Evolutionary conservation across 1,140 invertebrate species (phyloP).

Genomic region (Drosophila sucinea): DNA sequence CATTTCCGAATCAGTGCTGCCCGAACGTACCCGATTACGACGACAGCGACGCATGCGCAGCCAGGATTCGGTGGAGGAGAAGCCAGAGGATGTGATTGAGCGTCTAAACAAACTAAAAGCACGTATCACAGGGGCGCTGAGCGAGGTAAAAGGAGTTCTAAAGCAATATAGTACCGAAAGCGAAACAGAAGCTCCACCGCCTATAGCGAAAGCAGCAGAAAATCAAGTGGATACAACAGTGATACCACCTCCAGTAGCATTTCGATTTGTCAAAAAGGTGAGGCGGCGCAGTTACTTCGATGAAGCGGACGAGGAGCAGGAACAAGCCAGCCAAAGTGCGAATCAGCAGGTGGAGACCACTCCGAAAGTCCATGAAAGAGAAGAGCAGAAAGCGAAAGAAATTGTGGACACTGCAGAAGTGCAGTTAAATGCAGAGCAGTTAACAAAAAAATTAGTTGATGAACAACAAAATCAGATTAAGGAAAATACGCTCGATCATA

Average conservation of each 20-base stretch:
- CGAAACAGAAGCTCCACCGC: slow-evolving; percentile 37
- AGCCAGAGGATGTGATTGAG: slow-evolving; percentile 74
- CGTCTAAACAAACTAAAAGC: slow-evolving; percentile 73
- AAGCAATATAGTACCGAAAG: slow-evolving; percentile 78
- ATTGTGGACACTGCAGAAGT: neutral
- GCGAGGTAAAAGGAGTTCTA: slow-evolving; percentile 73
- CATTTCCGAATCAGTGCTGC: slow-evolving; percentile 59
- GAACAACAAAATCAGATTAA: slow-evolving; percentile 20
- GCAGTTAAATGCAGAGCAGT: neutral
- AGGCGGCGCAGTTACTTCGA: slow-evolving; percentile 71
- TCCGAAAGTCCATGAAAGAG: neutral
- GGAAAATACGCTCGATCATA: neutral
- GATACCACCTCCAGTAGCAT: slow-evolving; percentile 50
- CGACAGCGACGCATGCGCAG: slow-evolving; percentile 70
- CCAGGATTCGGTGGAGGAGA: slow-evolving; percentile 69
- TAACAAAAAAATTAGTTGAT: neutral
- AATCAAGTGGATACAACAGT: neutral
- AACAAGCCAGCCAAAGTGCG: neutral
- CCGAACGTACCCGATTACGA: slow-evolving; percentile 65
- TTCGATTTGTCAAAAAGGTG: slow-evolving; percentile 74
- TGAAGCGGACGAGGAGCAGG: slow-evolving; percentile 62
- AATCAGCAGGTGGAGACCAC: neutral
- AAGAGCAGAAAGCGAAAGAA: neutral
- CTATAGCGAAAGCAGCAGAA: neutral
- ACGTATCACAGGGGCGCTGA: slow-evolving; percentile 71